Evolutionary conservation across 2,888 invertebrate genomes (phyloP).

Genomic region (Acheta domesticus): DNA sequence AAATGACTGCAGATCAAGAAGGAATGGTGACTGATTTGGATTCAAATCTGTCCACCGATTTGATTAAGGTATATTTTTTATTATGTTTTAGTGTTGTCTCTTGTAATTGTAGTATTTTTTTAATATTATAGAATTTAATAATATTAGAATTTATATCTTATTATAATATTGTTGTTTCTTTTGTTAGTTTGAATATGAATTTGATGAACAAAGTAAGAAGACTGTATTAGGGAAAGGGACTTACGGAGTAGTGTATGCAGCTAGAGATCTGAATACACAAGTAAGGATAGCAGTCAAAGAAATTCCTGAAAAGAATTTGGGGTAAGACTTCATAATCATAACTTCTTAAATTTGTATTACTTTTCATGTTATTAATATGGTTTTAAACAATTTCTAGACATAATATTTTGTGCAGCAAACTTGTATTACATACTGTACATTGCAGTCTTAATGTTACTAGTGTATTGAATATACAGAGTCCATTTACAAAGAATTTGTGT

Average conservation of each 20-base stretch:
- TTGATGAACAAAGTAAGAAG: slow-evolving; percentile 83
- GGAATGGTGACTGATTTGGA: slow-evolving; percentile 72
- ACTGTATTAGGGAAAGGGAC: slow-evolving; percentile 91
- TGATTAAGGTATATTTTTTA: slow-evolving; percentile 51
- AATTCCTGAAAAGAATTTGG: slow-evolving; percentile 92
- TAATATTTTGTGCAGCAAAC: no score
- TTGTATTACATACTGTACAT: no score
- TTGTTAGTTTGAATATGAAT: slow-evolving; percentile 85
- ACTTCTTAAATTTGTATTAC: no score
- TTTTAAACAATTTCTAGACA: no score
- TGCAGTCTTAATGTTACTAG: no score
- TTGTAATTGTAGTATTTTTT: background rate
- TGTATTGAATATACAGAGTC: no score
- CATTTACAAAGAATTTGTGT: no score
- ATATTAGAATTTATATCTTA: background rate
- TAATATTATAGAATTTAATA: background rate
- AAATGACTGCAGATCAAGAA: slow-evolving; percentile 85
- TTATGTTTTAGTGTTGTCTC: no score
- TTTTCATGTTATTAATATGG: no score
- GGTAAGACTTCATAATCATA: slow-evolving; percentile 48
- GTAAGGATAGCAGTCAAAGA: slow-evolving; percentile 96
- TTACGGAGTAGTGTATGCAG: slow-evolving; percentile 92
- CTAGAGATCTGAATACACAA: slow-evolving; percentile 89
- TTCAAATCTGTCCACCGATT: slow-evolving; percentile 67
- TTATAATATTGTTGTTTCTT: background rate